A percentile compares a stretch with the other conserved stretches of the same genome.
Conservation (phyloP, 2,113 vertebrate genomes). For the Capreolus pygargus region DNA sequence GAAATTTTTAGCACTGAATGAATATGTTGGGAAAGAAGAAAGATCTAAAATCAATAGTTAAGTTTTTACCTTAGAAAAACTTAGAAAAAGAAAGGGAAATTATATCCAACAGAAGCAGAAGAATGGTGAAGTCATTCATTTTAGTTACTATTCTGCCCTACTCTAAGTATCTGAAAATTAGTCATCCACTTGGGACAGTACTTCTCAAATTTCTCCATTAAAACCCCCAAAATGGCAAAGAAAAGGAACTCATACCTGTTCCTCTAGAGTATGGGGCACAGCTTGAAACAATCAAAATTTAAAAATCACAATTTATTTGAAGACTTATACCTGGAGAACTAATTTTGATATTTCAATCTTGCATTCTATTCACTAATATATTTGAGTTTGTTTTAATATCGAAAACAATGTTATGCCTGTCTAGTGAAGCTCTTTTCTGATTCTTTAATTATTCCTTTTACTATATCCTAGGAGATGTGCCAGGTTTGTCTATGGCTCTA, state of each 20-base stretch:
- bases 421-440: neutral
- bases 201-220: neutral
- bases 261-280: neutral
- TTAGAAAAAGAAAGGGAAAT: neutral
- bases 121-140: neutral
- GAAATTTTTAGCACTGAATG: neutral
- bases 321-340: neutral
- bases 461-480: neutral
- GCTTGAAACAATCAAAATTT: neutral
- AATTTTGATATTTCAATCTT: slow-evolving; percentile 6
- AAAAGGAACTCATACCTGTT: neutral
- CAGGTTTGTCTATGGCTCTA: neutral
- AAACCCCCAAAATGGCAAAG: neutral
- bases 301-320: neutral
- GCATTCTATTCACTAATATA: neutral
- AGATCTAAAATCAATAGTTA: neutral
- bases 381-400: neutral
- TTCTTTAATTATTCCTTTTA: neutral
- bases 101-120: slow-evolving; percentile 20
- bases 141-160: neutral
- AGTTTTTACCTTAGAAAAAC: neutral
- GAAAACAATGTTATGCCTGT: neutral
- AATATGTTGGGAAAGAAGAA: neutral
- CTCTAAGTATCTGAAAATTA: slow-evolving; percentile 3
- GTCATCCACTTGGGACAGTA: neutral